Percentiles rank a stretch among this genome's conserved stretches.
Conservation (phyloP, 2,888 invertebrate species). For the Trypoxylon attenuatum region DNA sequence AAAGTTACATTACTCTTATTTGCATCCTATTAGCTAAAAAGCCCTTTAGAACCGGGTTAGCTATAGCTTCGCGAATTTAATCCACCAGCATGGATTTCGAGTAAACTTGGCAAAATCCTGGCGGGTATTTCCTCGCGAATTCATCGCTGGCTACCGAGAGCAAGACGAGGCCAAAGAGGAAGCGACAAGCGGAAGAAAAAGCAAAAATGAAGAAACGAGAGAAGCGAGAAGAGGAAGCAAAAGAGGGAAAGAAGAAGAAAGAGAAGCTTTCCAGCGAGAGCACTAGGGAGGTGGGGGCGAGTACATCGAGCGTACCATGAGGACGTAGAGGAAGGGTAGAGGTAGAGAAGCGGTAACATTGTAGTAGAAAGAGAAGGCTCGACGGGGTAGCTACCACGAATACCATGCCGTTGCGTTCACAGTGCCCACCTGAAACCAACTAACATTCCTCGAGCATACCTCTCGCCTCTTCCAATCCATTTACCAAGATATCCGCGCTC, state of each 20-base stretch:
- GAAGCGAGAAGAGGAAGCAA: constrained; percentile 9
- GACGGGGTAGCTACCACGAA: background rate
- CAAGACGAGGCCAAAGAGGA: constrained; percentile 14
- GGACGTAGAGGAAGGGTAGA: constrained; percentile 10
- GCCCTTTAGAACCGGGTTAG: too few species aligned
- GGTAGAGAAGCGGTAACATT: too few species aligned
- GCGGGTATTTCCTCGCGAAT: constrained; percentile 48
- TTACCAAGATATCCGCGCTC: too few species aligned
- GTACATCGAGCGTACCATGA: constrained; percentile 12
- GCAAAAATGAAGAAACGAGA: constrained; percentile 6
- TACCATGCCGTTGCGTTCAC: background rate
- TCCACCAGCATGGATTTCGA: constrained; percentile 22
- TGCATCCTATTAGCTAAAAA: too few species aligned
- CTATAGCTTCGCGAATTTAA: constrained; percentile 29
- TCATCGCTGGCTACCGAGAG: constrained; percentile 23
- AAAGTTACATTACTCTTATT: too few species aligned
- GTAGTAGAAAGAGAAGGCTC: constrained; percentile 10
- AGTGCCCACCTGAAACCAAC: background rate
- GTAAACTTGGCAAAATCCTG: constrained; percentile 54
- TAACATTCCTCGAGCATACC: background rate
- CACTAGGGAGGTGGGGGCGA: constrained; percentile 15
- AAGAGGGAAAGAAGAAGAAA: constrained; percentile 14
- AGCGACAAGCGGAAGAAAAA: constrained; percentile 9
- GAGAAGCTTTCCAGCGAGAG: background rate
- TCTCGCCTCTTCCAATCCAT: too few species aligned